Evolutionary conservation across 2,888 invertebrate genomes (phyloP).

Genomic region (Torymus aiolomorphi): DNA sequence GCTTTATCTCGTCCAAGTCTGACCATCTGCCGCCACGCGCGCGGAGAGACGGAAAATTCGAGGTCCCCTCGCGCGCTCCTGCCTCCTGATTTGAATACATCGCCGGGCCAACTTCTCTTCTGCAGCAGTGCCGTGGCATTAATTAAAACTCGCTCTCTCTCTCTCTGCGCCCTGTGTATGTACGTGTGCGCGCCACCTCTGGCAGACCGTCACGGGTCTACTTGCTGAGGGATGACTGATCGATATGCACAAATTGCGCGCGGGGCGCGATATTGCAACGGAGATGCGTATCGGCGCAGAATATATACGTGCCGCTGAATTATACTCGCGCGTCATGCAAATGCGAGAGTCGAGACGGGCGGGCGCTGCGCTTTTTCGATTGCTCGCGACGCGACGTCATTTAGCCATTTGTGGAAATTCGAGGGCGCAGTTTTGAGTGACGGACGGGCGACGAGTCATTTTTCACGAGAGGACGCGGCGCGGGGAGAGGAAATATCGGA

Average conservation of each 20-base stretch:
- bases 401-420: constrained; percentile 40
- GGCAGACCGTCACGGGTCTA: no score
- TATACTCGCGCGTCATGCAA: constrained; percentile 39
- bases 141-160: constrained; percentile 73
- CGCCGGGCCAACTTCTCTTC: constrained; percentile 55
- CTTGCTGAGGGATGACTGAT: constrained; percentile 31
- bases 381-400: constrained; percentile 6
- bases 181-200: no score
- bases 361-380: neutral
- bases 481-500: no score
- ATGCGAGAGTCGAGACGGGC: neutral
- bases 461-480: constrained; percentile 3
- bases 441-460: constrained; percentile 9
- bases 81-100: constrained; percentile 71
- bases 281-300: constrained; percentile 32
- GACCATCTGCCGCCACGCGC: constrained; percentile 67
- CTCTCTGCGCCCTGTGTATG: constrained; percentile 58
- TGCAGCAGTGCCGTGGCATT: constrained; percentile 62
- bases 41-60: constrained; percentile 44
- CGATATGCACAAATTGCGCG: constrained; percentile 49
- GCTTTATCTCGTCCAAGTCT: constrained; percentile 68
- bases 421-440: constrained; percentile 24
- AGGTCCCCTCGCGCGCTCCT: constrained; percentile 6
- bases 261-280: constrained; percentile 50
- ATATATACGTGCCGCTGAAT: constrained; percentile 2